phyloP scores from a whole-genome alignment of 2,113 vertebrate species.

The Pseudopipra pipra region DNA sequence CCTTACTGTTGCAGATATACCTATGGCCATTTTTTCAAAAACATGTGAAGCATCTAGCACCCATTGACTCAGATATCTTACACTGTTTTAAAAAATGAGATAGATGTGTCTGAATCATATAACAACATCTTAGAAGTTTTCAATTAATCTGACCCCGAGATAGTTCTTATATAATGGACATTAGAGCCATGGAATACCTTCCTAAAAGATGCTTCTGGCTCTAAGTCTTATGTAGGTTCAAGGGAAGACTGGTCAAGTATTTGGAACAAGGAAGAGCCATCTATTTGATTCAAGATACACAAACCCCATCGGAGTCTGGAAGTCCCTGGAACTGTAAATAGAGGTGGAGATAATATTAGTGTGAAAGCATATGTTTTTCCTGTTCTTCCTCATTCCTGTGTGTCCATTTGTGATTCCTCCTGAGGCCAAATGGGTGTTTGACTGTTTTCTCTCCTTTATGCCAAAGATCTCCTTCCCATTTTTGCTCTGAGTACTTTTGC shows the following conservation, averaged over 20 bases:
- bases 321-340: not conserved
- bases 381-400: not conserved
- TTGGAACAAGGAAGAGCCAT: not conserved
- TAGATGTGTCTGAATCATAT: not conserved
- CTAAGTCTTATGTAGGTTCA: not conserved
- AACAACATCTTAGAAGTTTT: not conserved
- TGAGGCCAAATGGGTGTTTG: not conserved
- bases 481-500: not conserved
- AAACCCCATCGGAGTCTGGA: not conserved
- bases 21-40: not conserved
- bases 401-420: not conserved
- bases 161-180: not conserved
- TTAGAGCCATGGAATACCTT: not conserved
- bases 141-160: not conserved
- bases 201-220: not conserved
- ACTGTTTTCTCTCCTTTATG: not conserved
- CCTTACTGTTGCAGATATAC: not conserved
- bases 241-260: not conserved
- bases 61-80: not conserved
- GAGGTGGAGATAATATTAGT: not conserved
- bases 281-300: not conserved
- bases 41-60: not conserved
- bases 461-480: not conserved
- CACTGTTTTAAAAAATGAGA: not conserved
- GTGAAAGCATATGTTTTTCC: not conserved